Evolutionary conservation across 2,888 invertebrate genomes (phyloP).

Genomic region (Thumatha senex): DNA sequence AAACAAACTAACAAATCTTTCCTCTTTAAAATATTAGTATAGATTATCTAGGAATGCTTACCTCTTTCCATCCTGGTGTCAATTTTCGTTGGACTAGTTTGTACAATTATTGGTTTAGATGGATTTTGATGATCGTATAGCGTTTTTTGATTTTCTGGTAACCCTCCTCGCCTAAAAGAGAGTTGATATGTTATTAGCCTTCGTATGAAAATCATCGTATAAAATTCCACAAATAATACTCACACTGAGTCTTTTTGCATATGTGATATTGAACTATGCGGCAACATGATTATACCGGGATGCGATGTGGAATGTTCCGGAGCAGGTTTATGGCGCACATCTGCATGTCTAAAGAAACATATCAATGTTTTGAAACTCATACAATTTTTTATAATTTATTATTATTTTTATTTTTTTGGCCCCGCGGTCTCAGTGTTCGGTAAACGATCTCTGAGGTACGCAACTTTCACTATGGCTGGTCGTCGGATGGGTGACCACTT

Average conservation of each 20-base stretch:
- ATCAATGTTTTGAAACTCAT: too few species aligned
- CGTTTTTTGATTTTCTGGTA: slow-evolving; percentile 64
- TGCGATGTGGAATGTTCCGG: slow-evolving; percentile 61
- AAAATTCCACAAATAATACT: slow-evolving; percentile 19
- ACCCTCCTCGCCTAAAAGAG: slow-evolving; percentile 48
- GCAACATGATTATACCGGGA: slow-evolving; percentile 70
- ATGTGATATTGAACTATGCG: slow-evolving; percentile 65
- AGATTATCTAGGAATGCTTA: slow-evolving; percentile 38
- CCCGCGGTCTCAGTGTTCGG: too few species aligned
- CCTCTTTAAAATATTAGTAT: too few species aligned
- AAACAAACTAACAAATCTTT: too few species aligned
- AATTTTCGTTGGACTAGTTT: slow-evolving; percentile 69
- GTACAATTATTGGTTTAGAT: slow-evolving; percentile 88
- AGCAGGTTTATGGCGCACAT: slow-evolving; percentile 63
- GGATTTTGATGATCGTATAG: slow-evolving; percentile 77
- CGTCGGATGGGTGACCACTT: too few species aligned
- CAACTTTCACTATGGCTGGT: too few species aligned
- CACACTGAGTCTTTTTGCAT: slow-evolving; percentile 70
- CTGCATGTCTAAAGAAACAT: slow-evolving; percentile 47
- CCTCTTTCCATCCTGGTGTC: slow-evolving; percentile 74
- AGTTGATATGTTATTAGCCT: neutral
- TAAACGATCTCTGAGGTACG: too few species aligned
- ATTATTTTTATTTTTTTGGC: too few species aligned
- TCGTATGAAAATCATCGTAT: neutral
- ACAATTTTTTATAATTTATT: too few species aligned